These are phyloP conservation scores for Thunnus albacares DNA, from an alignment of 2,797 vertebrate species.

Conservation along the genomic window DNA sequence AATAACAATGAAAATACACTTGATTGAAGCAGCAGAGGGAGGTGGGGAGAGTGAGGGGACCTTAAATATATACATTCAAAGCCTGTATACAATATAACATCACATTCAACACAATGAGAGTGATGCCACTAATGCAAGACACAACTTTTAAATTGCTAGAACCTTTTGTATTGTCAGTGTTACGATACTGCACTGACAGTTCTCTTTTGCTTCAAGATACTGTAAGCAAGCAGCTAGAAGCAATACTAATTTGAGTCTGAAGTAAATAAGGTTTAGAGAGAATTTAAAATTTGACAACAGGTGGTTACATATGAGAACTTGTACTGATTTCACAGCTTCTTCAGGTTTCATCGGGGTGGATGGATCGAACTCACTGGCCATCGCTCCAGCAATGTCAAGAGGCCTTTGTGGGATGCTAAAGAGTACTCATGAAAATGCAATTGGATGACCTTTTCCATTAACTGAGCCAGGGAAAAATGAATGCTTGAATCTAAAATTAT, in stretches of 20 bases:
- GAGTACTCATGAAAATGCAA: neutral
- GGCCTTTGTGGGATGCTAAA: neutral
- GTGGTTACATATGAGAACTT: too few relatives aligned
- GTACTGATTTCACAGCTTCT: neutral
- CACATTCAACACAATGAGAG: neutral
- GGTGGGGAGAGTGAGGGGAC: neutral
- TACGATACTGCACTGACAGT: neutral
- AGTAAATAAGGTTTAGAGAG: neutral
- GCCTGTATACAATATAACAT: neutral
- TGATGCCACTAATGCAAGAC: neutral
- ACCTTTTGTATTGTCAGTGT: neutral
- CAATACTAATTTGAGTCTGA: neutral
- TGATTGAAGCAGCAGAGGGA: constrained; percentile 5
- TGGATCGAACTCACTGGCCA: too few relatives aligned
- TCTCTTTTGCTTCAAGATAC: neutral
- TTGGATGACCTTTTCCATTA: constrained; percentile 3
- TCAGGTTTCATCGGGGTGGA: neutral
- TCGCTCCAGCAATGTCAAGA: rapidly evolving
- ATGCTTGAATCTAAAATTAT: neutral
- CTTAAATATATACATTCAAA: neutral
- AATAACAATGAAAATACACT: neutral
- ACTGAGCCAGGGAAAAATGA: neutral
- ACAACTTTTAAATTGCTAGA: neutral
- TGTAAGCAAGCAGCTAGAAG: neutral
- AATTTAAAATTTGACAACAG: neutral